Evolutionary conservation across 2,888 invertebrate species (phyloP), one percentile per base, ranked within the genome.

Genomic region (Leptinotarsa peninsularis): DNA sequence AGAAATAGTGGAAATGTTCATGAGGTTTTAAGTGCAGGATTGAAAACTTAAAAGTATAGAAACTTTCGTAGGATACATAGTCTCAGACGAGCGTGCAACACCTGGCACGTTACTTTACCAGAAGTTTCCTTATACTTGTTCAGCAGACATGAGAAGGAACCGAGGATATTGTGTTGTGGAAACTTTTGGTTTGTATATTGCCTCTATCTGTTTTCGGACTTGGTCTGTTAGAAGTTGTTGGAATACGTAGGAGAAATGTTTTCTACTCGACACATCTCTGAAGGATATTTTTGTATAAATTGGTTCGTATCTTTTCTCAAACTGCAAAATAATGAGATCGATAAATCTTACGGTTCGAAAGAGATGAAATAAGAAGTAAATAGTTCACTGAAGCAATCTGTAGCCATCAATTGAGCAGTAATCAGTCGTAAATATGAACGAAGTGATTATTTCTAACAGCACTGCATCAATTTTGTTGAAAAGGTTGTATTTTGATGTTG

Each of bases 21-120:
- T 49, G 70, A 49, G 58, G 49, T 49, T 70, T 58, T 70, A 58
- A 70, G 70, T 70, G 70, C 70, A 70, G 63, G 43, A 43, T 58
- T 17, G 70, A 58, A 50, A 60, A 70, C 70, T 70, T 33, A 13
- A 63, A 69, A 54, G 52, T 54, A 27, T 21, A 33, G 21, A 56
- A 58, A 70, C 60, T 70, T 49, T 10, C 27, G 21, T 14, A 49
- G n/a, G 63, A 63, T 63, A 43, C 33, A 43, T 27, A 63, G 58
- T 49, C 54, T 54, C 58, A 17, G 70, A 58, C 58, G 52, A 54
- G 49, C 70, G 33, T 27, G 70, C 70, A 70, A 21, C 70, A 70
- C 70, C 70, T 70, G 70, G 70, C 50, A 21, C 17, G 58, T 60
- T 58, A 70, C 70, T 70, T 70, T 60, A 21, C 58, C 54, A 58